Conservation (phyloP, 2,113 vertebrate genomes). For the Gallinago media region DNA sequence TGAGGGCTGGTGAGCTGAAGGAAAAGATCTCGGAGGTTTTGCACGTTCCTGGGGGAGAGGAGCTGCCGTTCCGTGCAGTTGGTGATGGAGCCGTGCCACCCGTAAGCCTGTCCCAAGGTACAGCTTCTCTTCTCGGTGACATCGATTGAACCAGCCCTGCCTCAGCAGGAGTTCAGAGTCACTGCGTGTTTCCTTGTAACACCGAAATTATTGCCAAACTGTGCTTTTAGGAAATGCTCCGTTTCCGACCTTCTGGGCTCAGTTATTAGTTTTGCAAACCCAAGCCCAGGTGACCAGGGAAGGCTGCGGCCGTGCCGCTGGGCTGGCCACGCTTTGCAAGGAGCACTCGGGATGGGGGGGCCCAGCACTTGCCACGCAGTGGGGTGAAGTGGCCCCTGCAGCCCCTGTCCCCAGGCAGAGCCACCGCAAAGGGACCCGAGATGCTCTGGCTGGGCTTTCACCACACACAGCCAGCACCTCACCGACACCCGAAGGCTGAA, state of each 20-base stretch:
- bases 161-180: neutral
- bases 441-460: neutral
- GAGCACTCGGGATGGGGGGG: neutral
- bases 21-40: neutral
- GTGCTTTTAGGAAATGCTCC: neutral
- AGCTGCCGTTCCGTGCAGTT: rapidly evolving
- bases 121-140: neutral
- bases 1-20: neutral
- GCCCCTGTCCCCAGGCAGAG: neutral
- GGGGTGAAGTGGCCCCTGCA: neutral
- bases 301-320: neutral
- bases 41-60: rapidly evolving
- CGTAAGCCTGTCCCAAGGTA: neutral
- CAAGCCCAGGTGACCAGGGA: neutral
- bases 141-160: neutral
- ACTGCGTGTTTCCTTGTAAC: neutral
- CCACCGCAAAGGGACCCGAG: neutral
- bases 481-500: neutral
- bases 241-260: neutral
- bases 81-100: neutral
- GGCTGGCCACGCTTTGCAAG: neutral
- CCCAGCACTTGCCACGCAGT: rapidly evolving
- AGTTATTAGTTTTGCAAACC: neutral
- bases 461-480: neutral
- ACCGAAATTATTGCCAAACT: neutral